Percentiles rank a stretch among this genome's conserved stretches.
phyloP scores from a whole-genome alignment of 2,797 vertebrate species.

The Phoeniculus purpureus region DNA sequence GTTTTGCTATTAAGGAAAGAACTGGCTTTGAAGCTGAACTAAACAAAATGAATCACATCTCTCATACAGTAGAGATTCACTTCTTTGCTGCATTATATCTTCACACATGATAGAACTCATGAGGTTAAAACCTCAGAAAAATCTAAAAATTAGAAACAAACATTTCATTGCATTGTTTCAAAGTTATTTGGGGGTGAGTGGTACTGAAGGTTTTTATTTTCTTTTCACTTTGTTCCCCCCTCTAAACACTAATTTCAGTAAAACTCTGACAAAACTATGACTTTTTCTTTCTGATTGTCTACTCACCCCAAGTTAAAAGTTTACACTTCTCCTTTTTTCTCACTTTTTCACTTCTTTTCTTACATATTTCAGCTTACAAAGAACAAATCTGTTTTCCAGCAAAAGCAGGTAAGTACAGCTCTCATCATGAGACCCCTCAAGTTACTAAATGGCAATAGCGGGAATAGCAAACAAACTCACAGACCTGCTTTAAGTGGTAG shows the following conservation, averaged over 20 bases:
- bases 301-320: background rate
- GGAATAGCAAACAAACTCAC: background rate
- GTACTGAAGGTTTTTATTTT: background rate
- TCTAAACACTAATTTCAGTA: background rate
- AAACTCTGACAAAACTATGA: background rate
- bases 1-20: background rate
- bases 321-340: background rate
- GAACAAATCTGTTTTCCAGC: background rate
- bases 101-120: background rate
- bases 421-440: background rate
- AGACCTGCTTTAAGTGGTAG: background rate
- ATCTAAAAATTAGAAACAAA: background rate
- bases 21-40: background rate
- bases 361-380: background rate
- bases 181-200: background rate
- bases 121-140: background rate
- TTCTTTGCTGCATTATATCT: background rate
- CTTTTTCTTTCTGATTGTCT: background rate
- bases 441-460: background rate
- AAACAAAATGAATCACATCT: background rate
- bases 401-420: background rate
- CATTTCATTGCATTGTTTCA: background rate
- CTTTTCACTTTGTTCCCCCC: fast-evolving
- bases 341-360: background rate
- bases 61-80: background rate